A percentile compares a stretch with the other conserved stretches of the same genome.
Evolutionary conservation across 2,113 vertebrate species (phyloP).

Genomic region (Osmerus eperlanus): DNA sequence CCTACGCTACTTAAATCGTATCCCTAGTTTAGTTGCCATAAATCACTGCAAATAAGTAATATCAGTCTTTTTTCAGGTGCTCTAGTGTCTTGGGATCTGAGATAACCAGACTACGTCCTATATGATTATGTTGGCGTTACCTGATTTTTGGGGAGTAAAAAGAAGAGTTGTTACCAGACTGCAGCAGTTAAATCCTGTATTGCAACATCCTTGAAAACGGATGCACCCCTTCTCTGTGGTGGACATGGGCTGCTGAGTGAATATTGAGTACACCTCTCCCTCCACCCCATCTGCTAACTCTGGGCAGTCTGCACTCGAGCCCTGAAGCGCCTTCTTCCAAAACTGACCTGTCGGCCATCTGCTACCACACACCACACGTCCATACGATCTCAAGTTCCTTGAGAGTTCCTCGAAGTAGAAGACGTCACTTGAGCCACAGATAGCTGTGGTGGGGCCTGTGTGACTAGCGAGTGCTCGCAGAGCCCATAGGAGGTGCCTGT

Average conservation of each 20-base stretch:
- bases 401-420: no score
- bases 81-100: background rate
- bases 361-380: slow-evolving; percentile 31
- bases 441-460: no score
- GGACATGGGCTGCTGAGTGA: slow-evolving; percentile 46
- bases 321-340: slow-evolving; percentile 33
- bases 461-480: no score
- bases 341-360: slow-evolving; percentile 56
- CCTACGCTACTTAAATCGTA: no score
- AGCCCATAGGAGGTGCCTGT: no score
- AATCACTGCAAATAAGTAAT: background rate
- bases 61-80: background rate
- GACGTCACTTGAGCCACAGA: no score
- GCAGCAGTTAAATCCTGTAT: background rate
- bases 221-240: slow-evolving; percentile 30
- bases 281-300: slow-evolving; percentile 48
- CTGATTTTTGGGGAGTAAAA: no score
- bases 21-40: no score
- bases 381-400: background rate
- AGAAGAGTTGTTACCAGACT: no score
- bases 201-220: slow-evolving; percentile 36
- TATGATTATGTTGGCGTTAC: no score
- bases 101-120: background rate
- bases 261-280: slow-evolving; percentile 59
- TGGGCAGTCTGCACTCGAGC: slow-evolving; percentile 29